These are phyloP conservation scores for Operophtera brumata DNA, from an alignment of 2,888 invertebrate genomes.

Conservation along the genomic window DNA sequence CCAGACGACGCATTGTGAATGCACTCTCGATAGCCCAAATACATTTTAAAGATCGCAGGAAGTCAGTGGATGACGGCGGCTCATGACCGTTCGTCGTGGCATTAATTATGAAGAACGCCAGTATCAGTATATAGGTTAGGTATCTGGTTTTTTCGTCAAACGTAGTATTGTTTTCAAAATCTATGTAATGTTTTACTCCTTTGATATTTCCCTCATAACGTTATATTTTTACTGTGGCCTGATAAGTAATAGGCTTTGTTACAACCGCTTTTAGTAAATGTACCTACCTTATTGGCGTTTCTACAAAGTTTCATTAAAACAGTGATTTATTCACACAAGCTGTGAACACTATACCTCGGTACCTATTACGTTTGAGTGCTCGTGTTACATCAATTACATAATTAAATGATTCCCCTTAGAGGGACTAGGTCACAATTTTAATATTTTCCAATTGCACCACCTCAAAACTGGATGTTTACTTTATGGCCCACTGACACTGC, in stretches of 20 bases:
- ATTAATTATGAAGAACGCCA: no score
- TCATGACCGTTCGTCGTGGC: no score
- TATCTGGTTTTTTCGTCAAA: no score
- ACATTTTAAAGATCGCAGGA: no score
- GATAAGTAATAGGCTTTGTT: constrained; percentile 6
- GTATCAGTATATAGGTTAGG: no score
- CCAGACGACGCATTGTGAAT: no score
- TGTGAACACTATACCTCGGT: constrained; percentile 22
- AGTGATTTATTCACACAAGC: constrained; percentile 28
- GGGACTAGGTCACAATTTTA: neutral
- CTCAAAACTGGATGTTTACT: no score
- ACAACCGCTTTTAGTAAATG: constrained; percentile 11
- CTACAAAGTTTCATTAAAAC: constrained; percentile 33
- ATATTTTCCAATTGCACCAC: neutral
- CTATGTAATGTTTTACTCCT: neutral
- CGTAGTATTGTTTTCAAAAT: neutral
- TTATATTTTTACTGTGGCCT: neutral
- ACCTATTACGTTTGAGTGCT: constrained; percentile 7
- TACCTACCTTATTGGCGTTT: constrained; percentile 24
- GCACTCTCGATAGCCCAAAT: no score
- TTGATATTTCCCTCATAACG: neutral
- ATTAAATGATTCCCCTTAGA: neutral
- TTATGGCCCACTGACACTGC: no score
- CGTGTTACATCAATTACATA: constrained; percentile 3
- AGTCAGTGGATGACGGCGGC: no score